These are phyloP conservation scores for Oncopeltus fasciatus DNA, from an alignment of 1,140 invertebrate species.

Conservation along the genomic window DNA sequence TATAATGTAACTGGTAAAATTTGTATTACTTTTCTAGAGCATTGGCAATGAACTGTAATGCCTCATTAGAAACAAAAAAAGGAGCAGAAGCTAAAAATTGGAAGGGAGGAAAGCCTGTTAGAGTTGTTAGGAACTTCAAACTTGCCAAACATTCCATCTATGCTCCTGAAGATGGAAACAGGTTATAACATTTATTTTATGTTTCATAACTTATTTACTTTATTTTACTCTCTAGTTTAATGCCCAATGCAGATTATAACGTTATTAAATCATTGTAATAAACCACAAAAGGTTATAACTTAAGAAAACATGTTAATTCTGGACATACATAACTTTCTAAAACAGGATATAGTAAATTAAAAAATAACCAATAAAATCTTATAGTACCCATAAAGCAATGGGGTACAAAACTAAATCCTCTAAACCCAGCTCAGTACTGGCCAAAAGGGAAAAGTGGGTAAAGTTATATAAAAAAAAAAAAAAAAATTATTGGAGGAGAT, in stretches of 20 bases:
- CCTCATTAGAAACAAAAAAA: constrained; percentile 40
- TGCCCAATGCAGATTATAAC: not conserved
- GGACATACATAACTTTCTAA: no score
- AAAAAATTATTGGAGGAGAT: no score
- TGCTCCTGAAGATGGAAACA: constrained; percentile 57
- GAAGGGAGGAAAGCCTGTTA: constrained; percentile 57
- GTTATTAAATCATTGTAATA: not conserved
- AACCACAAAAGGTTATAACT: no score
- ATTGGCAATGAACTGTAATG: constrained; percentile 63
- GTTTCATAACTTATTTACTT: not conserved
- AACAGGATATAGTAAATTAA: no score
- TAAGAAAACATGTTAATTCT: no score
- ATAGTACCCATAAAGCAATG: no score
- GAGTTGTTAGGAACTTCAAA: constrained; percentile 67
- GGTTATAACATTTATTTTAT: constrained; percentile 28
- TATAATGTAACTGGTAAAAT: not conserved
- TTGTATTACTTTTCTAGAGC: constrained; percentile 43
- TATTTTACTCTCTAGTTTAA: constrained; percentile 18
- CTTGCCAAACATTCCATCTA: constrained; percentile 59
- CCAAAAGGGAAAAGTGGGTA: no score
- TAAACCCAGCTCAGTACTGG: no score
- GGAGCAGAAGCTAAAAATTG: constrained; percentile 61
- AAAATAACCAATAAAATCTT: no score
- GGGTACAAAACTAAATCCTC: no score
- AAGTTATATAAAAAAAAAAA: no score